A percentile compares a stretch with the other conserved stretches of the same genome.
Conservation (phyloP, 2,888 invertebrate species). For the Encarsia formosa region DNA sequence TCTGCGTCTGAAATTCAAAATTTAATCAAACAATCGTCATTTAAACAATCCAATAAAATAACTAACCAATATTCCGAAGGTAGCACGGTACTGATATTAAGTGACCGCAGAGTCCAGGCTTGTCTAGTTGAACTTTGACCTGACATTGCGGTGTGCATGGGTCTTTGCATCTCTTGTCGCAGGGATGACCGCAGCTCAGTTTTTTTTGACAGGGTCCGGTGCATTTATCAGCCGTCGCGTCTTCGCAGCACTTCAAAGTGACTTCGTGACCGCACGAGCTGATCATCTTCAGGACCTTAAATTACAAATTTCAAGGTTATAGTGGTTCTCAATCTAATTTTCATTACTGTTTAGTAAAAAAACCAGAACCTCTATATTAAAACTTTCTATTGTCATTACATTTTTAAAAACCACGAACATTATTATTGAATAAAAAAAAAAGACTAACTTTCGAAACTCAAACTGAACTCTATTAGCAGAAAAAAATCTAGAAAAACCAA, state of each 20-base stretch:
- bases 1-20: neutral
- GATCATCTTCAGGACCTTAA: too few species aligned
- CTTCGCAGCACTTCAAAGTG: neutral
- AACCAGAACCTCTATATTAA: too few species aligned
- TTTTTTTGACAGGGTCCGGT: too few species aligned
- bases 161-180: neutral
- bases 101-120: neutral
- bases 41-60: neutral
- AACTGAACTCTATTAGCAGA: too few species aligned
- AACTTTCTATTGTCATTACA: too few species aligned
- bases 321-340: too few species aligned
- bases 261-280: neutral
- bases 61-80: neutral
- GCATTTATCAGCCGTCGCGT: neutral
- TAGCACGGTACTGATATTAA: neutral
- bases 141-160: neutral
- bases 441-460: too few species aligned
- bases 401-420: neutral
- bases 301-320: too few species aligned
- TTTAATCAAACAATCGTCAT: neutral
- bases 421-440: neutral
- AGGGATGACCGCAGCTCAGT: neutral
- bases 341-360: too few species aligned
- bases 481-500: too few species aligned
- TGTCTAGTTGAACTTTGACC: neutral